Evolutionary conservation across 2,113 vertebrate species (phyloP), one percentile per base, ranked within the genome.

Genomic region (Mus spicilegus): DNA sequence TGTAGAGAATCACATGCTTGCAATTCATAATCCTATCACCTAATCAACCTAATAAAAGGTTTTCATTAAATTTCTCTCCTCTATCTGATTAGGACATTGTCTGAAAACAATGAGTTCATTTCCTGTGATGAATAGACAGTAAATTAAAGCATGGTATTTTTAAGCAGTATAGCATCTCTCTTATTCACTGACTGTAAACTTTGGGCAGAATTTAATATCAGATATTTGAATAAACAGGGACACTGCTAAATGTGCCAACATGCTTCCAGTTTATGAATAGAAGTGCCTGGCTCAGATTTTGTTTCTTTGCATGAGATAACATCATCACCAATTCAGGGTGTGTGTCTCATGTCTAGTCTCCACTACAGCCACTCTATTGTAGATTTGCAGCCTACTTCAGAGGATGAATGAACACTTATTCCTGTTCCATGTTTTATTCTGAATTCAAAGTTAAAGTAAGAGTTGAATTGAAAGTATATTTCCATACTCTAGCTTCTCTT

Each of bases 21-120:
- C 42, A 94, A 78, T 17, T 88, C 96, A 72, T 88, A 95, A 2
- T 95, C 81, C 33, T 97, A 95, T 30, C 95, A 92, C 58, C 76
- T 93, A 91, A 97, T 97, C 95, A 94, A 28, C n/a, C 92, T 96
- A 97, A 94, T 92, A 97, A 56, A 94, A 84, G 13, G 91, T 95
- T 91, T 93, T 96, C 85, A 95, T 97, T 97, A 97, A 96, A 96
- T 89, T 94, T 90, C 97, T 70, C 20, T 88, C 22, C 33, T 94
- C 33, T 77, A 82, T 96, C 89, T 97, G 93, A 97, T 97, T 90
- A 96, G 65, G 20, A 67, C 78, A 90, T 95, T 95, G 92, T 97
- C 84, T 96, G 70, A 87, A 94, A 97, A 96, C 91, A 97, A 94
- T 97, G 91, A 87, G 72, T 26, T 96, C 82, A 96, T 76, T 87